Evolutionary conservation across 2,113 vertebrate species (phyloP).

Genomic region (Struthidea cinerea): DNA sequence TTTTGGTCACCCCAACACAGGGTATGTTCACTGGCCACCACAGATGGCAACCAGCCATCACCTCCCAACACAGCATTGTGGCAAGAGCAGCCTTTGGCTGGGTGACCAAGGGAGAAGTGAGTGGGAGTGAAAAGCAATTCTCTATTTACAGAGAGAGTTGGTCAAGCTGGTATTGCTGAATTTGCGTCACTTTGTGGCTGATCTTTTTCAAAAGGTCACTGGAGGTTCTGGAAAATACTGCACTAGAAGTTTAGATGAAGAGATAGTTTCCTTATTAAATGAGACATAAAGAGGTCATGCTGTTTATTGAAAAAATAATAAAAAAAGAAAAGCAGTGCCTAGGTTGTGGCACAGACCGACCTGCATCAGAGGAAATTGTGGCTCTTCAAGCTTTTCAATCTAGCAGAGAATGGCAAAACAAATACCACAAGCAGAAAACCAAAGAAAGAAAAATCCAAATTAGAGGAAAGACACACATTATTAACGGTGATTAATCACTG

Average conservation of each 20-base stretch:
- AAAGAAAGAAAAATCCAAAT: background rate
- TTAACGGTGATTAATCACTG: slow-evolving; percentile 10
- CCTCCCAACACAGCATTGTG: background rate
- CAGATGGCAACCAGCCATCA: background rate
- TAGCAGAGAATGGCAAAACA: background rate
- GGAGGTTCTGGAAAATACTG: background rate
- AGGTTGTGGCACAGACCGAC: background rate
- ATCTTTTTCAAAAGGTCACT: slow-evolving; percentile 26
- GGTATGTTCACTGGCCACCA: too few species aligned
- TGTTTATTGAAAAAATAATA: background rate
- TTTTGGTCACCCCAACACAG: too few species aligned
- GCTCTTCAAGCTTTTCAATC: background rate
- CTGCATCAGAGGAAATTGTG: background rate
- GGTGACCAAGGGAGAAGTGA: background rate
- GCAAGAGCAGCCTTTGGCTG: background rate
- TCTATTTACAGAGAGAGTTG: background rate
- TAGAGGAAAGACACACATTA: background rate
- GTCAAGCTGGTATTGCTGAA: background rate
- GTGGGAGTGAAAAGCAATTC: background rate
- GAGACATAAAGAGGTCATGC: slow-evolving; percentile 37
- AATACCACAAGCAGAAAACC: background rate
- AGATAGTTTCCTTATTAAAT: slow-evolving; percentile 7
- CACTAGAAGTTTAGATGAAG: background rate
- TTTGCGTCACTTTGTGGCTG: background rate
- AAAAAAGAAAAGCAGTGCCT: background rate